These are phyloP conservation scores for Agapornis roseicollis DNA, from an alignment of 2,113 vertebrate genomes.

Conservation along the genomic window DNA sequence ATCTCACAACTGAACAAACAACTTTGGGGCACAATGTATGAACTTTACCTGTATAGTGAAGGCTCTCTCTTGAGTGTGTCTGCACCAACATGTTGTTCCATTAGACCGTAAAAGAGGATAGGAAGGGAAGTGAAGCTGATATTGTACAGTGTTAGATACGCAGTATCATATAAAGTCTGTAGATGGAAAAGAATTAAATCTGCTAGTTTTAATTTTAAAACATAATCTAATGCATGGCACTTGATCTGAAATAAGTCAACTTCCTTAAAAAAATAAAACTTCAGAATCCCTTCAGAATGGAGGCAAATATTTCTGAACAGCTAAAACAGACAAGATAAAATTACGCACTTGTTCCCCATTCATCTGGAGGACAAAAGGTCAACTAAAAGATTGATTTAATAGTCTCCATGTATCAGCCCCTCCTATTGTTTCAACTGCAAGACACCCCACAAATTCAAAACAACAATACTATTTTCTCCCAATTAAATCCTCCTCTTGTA, in stretches of 20 bases:
- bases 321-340: not conserved
- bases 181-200: conserved; percentile 3
- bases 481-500: not conserved
- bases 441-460: not conserved
- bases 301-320: not conserved
- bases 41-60: conserved; percentile 85
- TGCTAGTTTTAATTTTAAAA: not conserved
- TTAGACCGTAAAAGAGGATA: conserved; percentile 93
- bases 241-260: not conserved
- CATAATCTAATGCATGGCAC: not conserved
- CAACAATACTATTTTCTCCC: not conserved
- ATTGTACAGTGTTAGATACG: conserved; percentile 97
- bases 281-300: not conserved
- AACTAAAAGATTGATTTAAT: not conserved
- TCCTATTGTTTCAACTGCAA: not conserved
- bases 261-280: not conserved
- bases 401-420: not conserved
- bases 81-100: conserved; percentile 91
- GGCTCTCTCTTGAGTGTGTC: conserved; percentile 93
- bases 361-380: not conserved
- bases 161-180: conserved; percentile 95
- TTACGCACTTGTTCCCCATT: not conserved
- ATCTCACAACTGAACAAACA: not conserved
- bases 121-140: conserved; percentile 99
- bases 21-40: not conserved